phyloP scores from a whole-genome alignment of 2,888 invertebrate species.

The Deilephila porcellus region DNA sequence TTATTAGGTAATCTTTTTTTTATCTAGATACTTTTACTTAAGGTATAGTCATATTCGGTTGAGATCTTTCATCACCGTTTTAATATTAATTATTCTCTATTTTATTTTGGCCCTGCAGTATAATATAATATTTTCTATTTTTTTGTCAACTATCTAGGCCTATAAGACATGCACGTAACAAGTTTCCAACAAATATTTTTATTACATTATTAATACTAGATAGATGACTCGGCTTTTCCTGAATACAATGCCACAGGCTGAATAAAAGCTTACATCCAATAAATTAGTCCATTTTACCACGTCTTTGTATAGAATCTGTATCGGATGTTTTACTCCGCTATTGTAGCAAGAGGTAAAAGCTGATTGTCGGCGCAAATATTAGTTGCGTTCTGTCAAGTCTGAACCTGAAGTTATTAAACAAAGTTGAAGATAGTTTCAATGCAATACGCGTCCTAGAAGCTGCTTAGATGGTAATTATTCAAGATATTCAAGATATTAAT shows the following conservation, averaged over 20 bases:
- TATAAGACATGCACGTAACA: background rate
- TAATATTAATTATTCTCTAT: no score
- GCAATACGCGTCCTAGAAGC: background rate
- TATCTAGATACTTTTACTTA: no score
- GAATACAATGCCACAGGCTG: background rate
- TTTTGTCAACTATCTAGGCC: background rate
- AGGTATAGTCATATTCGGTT: no score
- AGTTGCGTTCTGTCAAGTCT: background rate
- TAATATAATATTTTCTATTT: background rate
- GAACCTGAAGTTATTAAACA: background rate
- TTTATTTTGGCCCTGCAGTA: no score
- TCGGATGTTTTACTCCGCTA: background rate
- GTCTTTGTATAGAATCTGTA: background rate
- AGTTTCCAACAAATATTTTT: background rate
- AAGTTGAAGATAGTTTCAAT: background rate
- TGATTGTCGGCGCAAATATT: background rate
- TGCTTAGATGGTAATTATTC: background rate
- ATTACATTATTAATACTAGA: background rate
- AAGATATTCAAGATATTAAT: no score
- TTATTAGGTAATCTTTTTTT: no score
- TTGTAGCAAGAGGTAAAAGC: background rate
- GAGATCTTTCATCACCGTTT: no score
- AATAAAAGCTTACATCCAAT: conserved; percentile 13
- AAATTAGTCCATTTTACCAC: background rate
- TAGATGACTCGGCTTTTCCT: background rate